phyloP scores from a whole-genome alignment of 2,888 invertebrate species.

The Tetragnatha montana region DNA sequence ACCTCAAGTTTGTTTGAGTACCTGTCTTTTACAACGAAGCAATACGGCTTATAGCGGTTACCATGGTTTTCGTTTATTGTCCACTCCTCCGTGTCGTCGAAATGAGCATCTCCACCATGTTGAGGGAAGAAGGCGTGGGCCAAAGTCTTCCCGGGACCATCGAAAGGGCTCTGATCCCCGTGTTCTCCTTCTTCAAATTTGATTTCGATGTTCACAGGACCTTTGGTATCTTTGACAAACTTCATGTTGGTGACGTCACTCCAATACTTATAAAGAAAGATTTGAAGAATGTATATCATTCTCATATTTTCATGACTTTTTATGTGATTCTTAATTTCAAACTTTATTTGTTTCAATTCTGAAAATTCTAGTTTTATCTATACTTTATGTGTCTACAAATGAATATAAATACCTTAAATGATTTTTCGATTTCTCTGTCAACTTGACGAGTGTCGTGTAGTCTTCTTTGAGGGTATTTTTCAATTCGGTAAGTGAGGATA shows the following conservation, averaged over 20 bases:
- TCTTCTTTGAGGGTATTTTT: background rate
- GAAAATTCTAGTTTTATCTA: no score
- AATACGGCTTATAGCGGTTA: no score
- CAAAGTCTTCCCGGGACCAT: background rate
- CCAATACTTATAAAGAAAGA: background rate
- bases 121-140: slow-evolving; percentile 17
- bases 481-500: background rate
- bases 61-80: background rate
- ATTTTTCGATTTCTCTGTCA: background rate
- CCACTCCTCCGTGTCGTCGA: slow-evolving; percentile 14
- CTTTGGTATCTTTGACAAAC: background rate
- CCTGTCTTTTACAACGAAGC: no score
- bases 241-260: slow-evolving; percentile 10
- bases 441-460: background rate
- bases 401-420: background rate
- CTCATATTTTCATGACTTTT: background rate
- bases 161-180: background rate
- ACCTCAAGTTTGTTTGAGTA: no score
- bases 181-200: slow-evolving; percentile 1
- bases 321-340: background rate
- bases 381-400: no score
- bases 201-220: background rate
- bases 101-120: background rate
- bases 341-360: no score
- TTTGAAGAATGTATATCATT: background rate